A percentile compares a stretch with the other conserved stretches of the same genome.
Conservation (phyloP, 2,113 vertebrate species). For the Corydoras maculifer region DNA sequence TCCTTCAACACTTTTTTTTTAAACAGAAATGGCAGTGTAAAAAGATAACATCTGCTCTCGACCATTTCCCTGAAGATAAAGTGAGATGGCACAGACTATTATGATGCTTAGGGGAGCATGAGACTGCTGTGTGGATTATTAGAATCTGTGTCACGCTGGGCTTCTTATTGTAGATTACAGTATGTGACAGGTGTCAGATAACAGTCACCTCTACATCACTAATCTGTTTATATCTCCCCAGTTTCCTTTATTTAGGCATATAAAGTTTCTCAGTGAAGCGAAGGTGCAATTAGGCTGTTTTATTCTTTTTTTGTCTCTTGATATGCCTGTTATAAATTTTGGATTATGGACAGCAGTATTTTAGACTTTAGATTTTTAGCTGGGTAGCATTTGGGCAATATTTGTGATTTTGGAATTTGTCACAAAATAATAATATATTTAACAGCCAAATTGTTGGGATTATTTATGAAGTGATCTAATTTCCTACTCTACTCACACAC, state of each 20-base stretch:
- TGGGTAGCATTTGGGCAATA: no score
- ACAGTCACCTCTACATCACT: constrained; percentile 4
- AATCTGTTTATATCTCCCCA: background rate
- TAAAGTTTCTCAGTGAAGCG: background rate
- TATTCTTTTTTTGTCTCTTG: no score
- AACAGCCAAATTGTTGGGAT: no score
- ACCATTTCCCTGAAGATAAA: constrained; percentile 11
- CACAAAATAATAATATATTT: background rate
- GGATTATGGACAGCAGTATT: no score
- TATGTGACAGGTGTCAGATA: constrained; percentile 1
- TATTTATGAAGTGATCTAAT: no score
- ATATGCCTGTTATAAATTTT: no score
- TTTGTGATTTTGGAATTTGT: no score
- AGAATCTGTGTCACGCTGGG: constrained; percentile 12
- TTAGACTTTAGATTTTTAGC: no score
- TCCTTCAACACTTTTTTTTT: constrained; percentile 14
- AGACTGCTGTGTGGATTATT: constrained; percentile 35
- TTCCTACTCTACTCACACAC: no score
- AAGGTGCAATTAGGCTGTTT: constrained; percentile 5
- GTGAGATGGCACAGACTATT: constrained; percentile 23
- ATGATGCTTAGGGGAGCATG: constrained; percentile 30
- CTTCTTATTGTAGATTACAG: constrained; percentile 11
- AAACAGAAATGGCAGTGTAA: constrained; percentile 4
- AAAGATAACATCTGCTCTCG: constrained; percentile 21
- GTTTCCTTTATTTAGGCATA: background rate